Base-by-base conservation (phyloP, 2,888 invertebrate species). In the Altica lythri region DNA sequence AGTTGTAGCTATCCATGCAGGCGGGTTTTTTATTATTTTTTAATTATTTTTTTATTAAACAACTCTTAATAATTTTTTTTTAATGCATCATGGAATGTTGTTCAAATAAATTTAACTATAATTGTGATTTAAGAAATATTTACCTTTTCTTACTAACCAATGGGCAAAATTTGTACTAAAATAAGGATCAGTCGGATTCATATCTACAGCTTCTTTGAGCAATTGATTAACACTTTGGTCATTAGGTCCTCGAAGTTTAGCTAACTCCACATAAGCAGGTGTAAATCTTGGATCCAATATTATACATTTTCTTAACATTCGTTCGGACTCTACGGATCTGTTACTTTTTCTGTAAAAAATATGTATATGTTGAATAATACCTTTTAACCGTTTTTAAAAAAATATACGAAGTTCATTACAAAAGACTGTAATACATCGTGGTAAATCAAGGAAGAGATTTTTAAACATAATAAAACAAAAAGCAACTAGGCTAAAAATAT, bases 101-200 rank as follows among this genome's bases (percentile, higher is more conserved):
- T n/a, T n/a, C n/a, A n/a, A n/a, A n/a, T n/a, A n/a, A n/a, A n/a
- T n/a, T n/a, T n/a, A n/a, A n/a, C n/a, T n/a, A n/a, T n/a, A n/a
- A n/a, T n/a, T n/a, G n/a, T n/a, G n/a, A n/a, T n/a, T n/a, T n/a
- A n/a, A n/a, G n/a, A n/a, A n/a, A n/a, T n/a, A n/a, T n/a, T n/a
- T n/a, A 86, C 87, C 84, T 78, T 82, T 83, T 52, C 83, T 82
- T 55, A 81, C 80, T 17, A 86, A 79, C 85, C 89, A 90, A 60
- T 85, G 82, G 22, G 86, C 89, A 68, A 88, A 88, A 59, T 88
- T 81, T 32, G 86, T 80, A 25, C 84, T 81, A 67, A 88, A 85
- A 66, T 88, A 86, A 66, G 88, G 85, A 70, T 86, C 86, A 45
- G 74, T 76, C 0, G 86, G 85, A 64, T 88, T 86, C 45, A 89